Conservation (phyloP, 2,113 vertebrate genomes). For the Dipodomys merriami region DNA sequence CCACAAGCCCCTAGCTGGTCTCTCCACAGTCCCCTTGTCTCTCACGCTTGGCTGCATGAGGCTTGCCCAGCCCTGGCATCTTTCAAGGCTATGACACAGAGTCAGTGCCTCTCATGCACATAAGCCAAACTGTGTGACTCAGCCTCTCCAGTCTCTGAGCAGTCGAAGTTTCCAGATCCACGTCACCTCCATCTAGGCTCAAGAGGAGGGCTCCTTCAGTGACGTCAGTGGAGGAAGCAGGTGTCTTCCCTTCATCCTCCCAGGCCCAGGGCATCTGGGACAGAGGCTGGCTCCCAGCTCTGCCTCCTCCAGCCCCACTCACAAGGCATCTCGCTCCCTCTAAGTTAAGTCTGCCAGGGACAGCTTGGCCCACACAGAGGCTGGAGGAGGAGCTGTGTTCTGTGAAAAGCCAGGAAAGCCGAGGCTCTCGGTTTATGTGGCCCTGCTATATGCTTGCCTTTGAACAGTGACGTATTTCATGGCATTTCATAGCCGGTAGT, state of each 20-base stretch:
- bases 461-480: neutral
- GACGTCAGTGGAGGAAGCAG: neutral
- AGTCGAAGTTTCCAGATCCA: neutral
- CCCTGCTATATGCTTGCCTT: fast-evolving
- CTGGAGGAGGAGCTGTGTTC: neutral
- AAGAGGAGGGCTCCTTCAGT: neutral
- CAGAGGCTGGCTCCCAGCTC: neutral
- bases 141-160: conserved; percentile 1
- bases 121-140: conserved; percentile 6
- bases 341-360: neutral
- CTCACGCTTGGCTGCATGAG: neutral
- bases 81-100: neutral
- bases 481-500: neutral
- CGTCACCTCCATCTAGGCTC: neutral
- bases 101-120: neutral
- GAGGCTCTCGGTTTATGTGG: neutral
- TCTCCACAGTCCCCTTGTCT: neutral
- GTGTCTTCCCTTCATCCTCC: neutral
- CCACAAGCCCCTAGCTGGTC: neutral
- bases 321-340: neutral
- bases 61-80: neutral
- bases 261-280: neutral
- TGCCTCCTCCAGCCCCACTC: neutral
- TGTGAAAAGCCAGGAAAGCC: neutral
- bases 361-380: neutral